These are phyloP conservation scores for Formicarius rufipectus DNA, from an alignment of 2,113 vertebrate genomes.

Conservation along the genomic window DNA sequence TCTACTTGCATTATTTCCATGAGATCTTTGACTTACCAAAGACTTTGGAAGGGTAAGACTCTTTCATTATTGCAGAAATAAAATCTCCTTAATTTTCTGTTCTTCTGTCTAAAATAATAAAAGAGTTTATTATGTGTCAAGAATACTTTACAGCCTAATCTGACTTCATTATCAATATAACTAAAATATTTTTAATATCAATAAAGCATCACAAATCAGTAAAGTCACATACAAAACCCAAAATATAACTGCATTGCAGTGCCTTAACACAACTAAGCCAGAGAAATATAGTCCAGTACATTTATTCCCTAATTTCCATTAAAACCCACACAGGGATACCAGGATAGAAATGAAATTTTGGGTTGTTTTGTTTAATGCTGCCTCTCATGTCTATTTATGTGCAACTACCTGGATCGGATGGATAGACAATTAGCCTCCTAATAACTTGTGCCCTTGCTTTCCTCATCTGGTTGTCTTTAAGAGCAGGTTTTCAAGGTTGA, in stretches of 20 bases:
- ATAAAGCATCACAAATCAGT: not conserved
- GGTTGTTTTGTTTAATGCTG: not conserved
- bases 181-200: conserved; percentile 2
- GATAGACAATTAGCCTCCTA: conserved; percentile 6
- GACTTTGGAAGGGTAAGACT: not conserved
- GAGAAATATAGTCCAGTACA: not conserved
- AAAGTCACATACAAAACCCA: not conserved
- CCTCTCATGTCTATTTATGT: not conserved
- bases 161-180: not conserved
- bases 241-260: not conserved
- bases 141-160: not conserved
- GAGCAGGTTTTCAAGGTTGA: not conserved
- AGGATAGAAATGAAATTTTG: conserved; percentile 9
- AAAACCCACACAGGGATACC: not conserved
- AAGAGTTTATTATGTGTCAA: not conserved
- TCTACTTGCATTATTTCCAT: not conserved
- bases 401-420: conserved; percentile 1
- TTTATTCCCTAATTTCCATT: not conserved
- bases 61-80: not conserved
- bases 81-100: not conserved
- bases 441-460: not conserved
- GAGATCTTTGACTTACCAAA: not conserved
- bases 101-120: not conserved
- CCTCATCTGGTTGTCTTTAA: conserved; percentile 27
- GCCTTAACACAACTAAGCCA: not conserved